Evolutionary conservation across 1,140 invertebrate species (phyloP), one percentile per base, ranked within the genome.

Genomic region (Sweltsa coloradensis): DNA sequence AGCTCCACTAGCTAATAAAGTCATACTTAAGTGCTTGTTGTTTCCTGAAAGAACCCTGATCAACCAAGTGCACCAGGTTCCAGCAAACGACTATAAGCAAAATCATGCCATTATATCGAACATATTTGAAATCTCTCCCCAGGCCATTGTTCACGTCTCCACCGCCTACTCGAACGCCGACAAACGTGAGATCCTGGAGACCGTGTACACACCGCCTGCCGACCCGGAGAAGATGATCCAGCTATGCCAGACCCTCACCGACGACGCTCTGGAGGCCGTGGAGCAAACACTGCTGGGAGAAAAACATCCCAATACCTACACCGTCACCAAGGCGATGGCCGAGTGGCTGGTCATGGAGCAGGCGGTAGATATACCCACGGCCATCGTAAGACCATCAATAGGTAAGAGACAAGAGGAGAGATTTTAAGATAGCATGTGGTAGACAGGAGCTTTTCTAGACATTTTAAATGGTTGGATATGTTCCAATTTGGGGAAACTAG

Each of bases 361-460:
- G 57, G 65, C 71, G 2, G 53, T 60, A 1, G 62, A 70, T 9
- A 57, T 97, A 39, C 93, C 93, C 0, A 73, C 88, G 3, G 84
- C 87, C 13, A 91, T 97, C 51, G 82, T 97, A 0, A 66, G 93
- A 52, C 93, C 94, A 0, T 95, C 91, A 1, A 97, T 97, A 51
- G 84, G 78, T 77, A 64, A n/a, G n/a, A n/a, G n/a, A n/a, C n/a
- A n/a, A n/a, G n/a, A n/a, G n/a, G n/a, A n/a, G n/a, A n/a, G n/a
- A n/a, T n/a, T n/a, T n/a, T n/a, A n/a, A n/a, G n/a, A n/a, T n/a
- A n/a, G n/a, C n/a, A n/a, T n/a, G n/a, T n/a, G n/a, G n/a, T n/a
- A n/a, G n/a, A n/a, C n/a, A n/a, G n/a, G n/a, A n/a, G n/a, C n/a
- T n/a, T n/a, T n/a, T n/a, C n/a, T n/a, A n/a, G n/a, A n/a, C n/a